Evolutionary conservation across 2,888 invertebrate genomes (phyloP), one percentile per base, ranked within the genome.

Genomic region (Morpho deidamia): DNA sequence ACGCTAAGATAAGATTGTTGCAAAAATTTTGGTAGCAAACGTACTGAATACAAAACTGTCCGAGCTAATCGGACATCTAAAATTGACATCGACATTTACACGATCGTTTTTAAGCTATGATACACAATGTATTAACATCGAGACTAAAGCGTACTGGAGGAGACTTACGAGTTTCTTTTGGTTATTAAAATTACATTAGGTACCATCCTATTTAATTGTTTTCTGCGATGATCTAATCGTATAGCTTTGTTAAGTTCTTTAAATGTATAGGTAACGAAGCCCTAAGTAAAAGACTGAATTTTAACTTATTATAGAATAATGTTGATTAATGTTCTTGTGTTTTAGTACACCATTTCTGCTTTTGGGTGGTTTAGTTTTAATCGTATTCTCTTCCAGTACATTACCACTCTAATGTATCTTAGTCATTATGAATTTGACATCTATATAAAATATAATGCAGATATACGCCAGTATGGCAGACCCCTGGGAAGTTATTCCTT

Each of bases 71-170:
- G 78, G 68, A 73, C 74, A 60, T 65, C 84, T 85, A 88, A 79
- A 88, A 88, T 88, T 88, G 88, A 88, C 88, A 87, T 87, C 83
- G 79, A 87, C 79, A 81, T 81, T 81, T 86, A 85, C 83, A 87
- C 75, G 77, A 82, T 76, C 77, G 71, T 67, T 63, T 78, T 78
- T 83, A 85, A 82, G 83, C 86, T 86, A 84, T 83, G 74, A 78
- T 83, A 86, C 85, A 85, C 65, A 72, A 71, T 74, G 70, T 76
- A 67, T 76, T 75, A 50, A 37, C 50, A 44, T 14, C 4, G 38
- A 50, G 4, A 8, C 37, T 37, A 12, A 23, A 35, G 42, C 35
- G n/a, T 49, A 49, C 41, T 35, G 35, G 41, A 42, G 14, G 14
- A 7, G 34, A 7, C 41, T 14, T 41, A 5, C 0, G 5, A 23